phyloP scores from a whole-genome alignment of 2,888 invertebrate genomes.

The Eurytoma californica region DNA sequence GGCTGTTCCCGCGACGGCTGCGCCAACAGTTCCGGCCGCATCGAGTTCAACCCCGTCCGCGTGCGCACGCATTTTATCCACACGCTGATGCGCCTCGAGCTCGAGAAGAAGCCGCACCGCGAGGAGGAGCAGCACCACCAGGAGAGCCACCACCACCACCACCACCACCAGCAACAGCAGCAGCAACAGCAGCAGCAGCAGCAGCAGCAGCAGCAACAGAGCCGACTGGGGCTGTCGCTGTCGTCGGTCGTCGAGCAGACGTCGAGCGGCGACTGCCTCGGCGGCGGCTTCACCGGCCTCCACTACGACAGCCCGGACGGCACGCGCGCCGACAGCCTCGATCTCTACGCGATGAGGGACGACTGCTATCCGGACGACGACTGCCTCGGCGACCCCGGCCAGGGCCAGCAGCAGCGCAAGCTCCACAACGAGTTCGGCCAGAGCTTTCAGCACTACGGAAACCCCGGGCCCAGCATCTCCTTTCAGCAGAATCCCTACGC shows the following conservation, averaged over 20 bases:
- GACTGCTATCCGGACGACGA: constrained; percentile 79
- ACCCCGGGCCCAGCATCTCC: constrained; percentile 55
- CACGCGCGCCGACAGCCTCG: constrained; percentile 73
- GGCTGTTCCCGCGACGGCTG: constrained; percentile 97
- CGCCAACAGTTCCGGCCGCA: constrained; percentile 92
- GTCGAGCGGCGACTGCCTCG: constrained; percentile 75
- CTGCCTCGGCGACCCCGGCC: constrained; percentile 71
- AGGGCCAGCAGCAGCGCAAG: constrained; percentile 72
- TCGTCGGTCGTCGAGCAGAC: constrained; percentile 29
- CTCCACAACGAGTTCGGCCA: constrained; percentile 73
- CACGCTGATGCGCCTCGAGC: constrained; percentile 93
- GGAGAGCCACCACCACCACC: constrained; percentile 56
- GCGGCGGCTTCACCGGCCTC: constrained; percentile 81
- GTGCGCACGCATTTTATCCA: constrained; percentile 98
- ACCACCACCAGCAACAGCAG: constrained; percentile 28
- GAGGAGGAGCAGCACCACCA: constrained; percentile 76
- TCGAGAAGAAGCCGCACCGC: constrained; percentile 84
- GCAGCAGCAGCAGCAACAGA: constrained; percentile 59
- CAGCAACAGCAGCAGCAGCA: constrained; percentile 59
- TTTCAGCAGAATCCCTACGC: constrained; percentile 61
- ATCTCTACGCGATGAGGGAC: constrained; percentile 79
- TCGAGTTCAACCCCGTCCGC: constrained; percentile 96
- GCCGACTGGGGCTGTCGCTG: constrained; percentile 19
- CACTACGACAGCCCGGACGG: constrained; percentile 78
- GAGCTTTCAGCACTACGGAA: constrained; percentile 65